Evolutionary conservation across 2,113 vertebrate species (phyloP).

Genomic region (Proterorhinus semilunaris): DNA sequence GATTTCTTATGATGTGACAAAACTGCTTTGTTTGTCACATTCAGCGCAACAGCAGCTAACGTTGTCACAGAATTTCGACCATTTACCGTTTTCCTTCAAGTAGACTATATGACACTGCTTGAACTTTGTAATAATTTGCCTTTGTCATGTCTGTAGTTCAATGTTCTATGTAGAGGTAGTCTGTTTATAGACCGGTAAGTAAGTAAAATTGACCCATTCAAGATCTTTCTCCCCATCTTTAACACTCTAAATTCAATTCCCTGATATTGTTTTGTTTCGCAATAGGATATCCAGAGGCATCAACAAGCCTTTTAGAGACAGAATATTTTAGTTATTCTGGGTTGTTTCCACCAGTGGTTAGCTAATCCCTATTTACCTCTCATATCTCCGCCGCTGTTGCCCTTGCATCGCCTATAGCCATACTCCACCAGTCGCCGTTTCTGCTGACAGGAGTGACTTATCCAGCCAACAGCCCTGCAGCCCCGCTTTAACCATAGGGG

Average conservation of each 20-base stretch:
- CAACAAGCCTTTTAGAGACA: constrained; percentile 31
- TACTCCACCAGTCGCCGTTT: constrained; percentile 56
- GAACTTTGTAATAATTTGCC: background rate
- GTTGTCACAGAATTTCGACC: too few species aligned
- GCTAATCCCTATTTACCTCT: constrained; percentile 39
- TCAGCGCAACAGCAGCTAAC: too few species aligned
- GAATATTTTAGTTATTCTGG: constrained; percentile 21
- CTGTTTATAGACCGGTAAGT: background rate
- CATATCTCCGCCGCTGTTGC: constrained; percentile 32
- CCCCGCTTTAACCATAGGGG: constrained; percentile 53
- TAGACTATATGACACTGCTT: too few species aligned
- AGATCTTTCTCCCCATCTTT: constrained; percentile 4
- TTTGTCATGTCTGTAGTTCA: background rate
- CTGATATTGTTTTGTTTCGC: constrained; percentile 30
- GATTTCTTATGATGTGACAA: too few species aligned
- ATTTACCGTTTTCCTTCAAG: too few species aligned
- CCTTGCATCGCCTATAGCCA: constrained; percentile 52
- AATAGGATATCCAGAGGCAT: constrained; percentile 31
- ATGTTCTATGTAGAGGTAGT: background rate
- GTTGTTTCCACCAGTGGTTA: constrained; percentile 30
- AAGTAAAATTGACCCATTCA: constrained; percentile 5
- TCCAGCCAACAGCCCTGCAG: constrained; percentile 57
- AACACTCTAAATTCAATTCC: constrained; percentile 27
- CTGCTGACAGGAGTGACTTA: constrained; percentile 67
- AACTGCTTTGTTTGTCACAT: too few species aligned